These are phyloP conservation scores for Poecilia velifera DNA, from an alignment of 2,797 vertebrate genomes.

Conservation along the genomic window DNA sequence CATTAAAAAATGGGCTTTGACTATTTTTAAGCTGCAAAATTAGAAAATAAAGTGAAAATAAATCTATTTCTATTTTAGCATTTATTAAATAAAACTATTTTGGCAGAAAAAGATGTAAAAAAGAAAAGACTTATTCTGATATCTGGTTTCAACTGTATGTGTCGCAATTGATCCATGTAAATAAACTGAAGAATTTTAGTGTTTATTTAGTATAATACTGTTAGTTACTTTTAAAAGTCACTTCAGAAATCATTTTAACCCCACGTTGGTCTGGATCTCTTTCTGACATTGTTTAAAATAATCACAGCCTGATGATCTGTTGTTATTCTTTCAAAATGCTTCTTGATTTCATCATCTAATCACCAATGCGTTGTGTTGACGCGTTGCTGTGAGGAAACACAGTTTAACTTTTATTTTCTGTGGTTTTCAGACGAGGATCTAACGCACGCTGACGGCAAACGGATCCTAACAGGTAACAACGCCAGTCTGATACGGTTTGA, in stretches of 20 bases:
- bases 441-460: constrained; percentile 82
- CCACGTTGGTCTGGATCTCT: background rate
- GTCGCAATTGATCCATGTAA: background rate
- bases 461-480: constrained; percentile 83
- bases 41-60: background rate
- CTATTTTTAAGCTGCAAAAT: background rate
- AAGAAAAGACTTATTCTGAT: background rate
- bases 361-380: background rate
- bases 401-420: background rate
- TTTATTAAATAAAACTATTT: background rate
- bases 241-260: background rate
- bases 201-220: background rate
- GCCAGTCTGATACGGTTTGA: background rate
- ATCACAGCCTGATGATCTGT: background rate
- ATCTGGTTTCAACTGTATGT: background rate
- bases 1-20: background rate
- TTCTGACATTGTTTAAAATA: background rate
- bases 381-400: background rate
- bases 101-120: background rate
- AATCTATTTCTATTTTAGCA: background rate
- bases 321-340: background rate
- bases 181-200: background rate
- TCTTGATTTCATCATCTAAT: background rate
- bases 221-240: background rate
- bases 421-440: constrained; percentile 81